Conservation (phyloP, 2,113 vertebrate species). For the Xiphophorus couchianus region DNA sequence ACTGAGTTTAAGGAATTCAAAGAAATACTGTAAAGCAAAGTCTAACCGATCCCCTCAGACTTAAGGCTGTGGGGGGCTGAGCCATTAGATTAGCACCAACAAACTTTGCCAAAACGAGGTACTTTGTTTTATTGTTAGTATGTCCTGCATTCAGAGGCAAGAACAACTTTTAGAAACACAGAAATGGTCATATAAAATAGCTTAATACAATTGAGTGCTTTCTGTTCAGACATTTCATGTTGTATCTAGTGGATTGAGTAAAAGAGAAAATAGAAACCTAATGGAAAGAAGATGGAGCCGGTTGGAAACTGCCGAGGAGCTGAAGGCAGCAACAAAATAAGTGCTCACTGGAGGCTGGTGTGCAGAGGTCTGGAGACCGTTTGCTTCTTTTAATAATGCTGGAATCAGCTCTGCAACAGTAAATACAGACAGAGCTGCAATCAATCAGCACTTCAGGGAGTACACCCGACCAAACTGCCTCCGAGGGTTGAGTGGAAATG, state of each 20-base stretch:
- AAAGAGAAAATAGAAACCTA: constrained; percentile 19
- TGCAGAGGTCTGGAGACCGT: constrained; percentile 45
- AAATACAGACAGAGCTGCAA: constrained; percentile 55
- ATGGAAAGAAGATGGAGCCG: constrained; percentile 28
- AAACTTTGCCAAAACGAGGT: not conserved
- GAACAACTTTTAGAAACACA: not conserved
- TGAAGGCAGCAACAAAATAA: constrained; percentile 43
- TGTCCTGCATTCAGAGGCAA: not conserved
- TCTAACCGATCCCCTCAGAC: not conserved
- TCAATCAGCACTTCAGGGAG: constrained; percentile 41
- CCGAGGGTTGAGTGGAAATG: constrained; percentile 18
- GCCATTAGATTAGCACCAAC: not conserved
- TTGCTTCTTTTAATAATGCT: constrained; percentile 42
- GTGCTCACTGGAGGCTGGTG: constrained; percentile 40
- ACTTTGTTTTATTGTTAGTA: not conserved
- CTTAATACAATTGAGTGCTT: constrained; percentile 47
- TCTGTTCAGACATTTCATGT: constrained; percentile 46
- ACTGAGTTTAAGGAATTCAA: too few relatives aligned
- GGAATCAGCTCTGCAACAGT: constrained; percentile 45
- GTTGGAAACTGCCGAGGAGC: constrained; percentile 41
- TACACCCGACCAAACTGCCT: constrained; percentile 50
- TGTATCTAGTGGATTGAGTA: constrained; percentile 15
- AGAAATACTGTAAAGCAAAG: not conserved
- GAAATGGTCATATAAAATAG: constrained; percentile 33
- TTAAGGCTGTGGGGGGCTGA: not conserved